Percentiles rank a stretch among this genome's conserved stretches.
These are phyloP conservation scores for Catalaphyllia jardinei DNA, from an alignment of 64 coral and sea anemone species.

Conservation along the genomic window DNA sequence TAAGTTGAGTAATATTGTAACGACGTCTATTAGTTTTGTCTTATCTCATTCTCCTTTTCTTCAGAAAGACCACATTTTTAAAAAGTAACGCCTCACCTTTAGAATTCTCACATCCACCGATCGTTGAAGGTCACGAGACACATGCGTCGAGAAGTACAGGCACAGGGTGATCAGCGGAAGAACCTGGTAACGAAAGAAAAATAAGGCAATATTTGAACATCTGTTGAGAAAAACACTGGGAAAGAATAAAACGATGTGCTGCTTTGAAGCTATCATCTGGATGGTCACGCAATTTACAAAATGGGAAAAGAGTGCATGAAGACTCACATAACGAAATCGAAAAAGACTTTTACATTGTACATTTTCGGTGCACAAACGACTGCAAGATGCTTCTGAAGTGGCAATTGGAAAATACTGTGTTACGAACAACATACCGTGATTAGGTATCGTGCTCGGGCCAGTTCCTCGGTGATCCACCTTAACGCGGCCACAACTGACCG, in stretches of 20 bases:
- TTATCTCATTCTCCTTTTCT: no score
- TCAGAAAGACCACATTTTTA: no score
- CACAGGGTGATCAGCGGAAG: conserved; percentile 80
- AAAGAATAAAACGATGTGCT: background rate
- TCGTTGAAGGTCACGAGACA: conserved; percentile 80
- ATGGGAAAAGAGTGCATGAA: no score
- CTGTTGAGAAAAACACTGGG: background rate
- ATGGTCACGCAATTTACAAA: no score
- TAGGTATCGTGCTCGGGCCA: conserved; percentile 68
- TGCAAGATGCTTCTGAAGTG: no score
- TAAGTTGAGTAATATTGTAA: background rate
- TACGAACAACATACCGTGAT: conserved; percentile 38
- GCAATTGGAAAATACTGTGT: no score
- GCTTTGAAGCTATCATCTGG: no score
- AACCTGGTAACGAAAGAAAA: conserved; percentile 48
- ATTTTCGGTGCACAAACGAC: no score
- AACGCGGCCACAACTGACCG: conserved; percentile 79
- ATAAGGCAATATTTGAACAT: background rate
- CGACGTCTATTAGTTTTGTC: no score
- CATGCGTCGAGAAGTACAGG: conserved; percentile 87
- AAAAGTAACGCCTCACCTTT: conserved; percentile 60
- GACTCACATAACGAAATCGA: no score
- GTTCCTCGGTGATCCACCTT: conserved; percentile 88
- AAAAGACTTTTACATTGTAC: no score
- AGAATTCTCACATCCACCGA: conserved; percentile 84